phyloP scores from a whole-genome alignment of 2,797 vertebrate species.

The Eidolon dupreanum region DNA sequence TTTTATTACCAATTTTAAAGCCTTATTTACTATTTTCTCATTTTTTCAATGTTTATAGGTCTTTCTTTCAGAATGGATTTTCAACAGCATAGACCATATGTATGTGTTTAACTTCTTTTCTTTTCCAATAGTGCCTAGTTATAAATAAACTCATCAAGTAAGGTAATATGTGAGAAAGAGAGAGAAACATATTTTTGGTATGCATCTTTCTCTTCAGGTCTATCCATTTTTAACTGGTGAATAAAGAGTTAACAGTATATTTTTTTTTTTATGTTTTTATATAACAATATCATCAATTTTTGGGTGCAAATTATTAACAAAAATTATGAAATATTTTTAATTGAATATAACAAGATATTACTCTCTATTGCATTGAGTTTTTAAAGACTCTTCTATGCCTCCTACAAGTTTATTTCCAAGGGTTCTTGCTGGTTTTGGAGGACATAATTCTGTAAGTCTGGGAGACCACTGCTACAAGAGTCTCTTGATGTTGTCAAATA shows the following conservation, averaged over 20 bases:
- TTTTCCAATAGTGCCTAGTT: background rate
- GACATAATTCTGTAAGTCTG: conserved; percentile 91
- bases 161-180: background rate
- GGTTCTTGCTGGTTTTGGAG: conserved; percentile 96
- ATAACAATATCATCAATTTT: background rate
- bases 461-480: conserved; percentile 90
- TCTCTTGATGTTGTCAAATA: conserved; percentile 94
- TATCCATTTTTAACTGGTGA: background rate
- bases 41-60: conserved; percentile 42
- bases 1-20: background rate
- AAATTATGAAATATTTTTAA: conserved; percentile 48
- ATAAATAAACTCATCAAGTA: background rate
- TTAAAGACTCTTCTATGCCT: conserved; percentile 84
- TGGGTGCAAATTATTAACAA: background rate
- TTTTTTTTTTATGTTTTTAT: background rate
- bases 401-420: conserved; percentile 89
- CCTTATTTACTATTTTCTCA: background rate
- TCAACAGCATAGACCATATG: background rate
- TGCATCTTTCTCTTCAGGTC: background rate
- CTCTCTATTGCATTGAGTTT: conserved; percentile 67
- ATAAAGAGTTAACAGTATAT: background rate
- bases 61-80: background rate
- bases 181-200: background rate
- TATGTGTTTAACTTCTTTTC: conserved; percentile 5
- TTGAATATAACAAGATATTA: conserved; percentile 79